phyloP scores from a whole-genome alignment of 2,797 vertebrate species.

The Oryzias dopingdopingensis region DNA sequence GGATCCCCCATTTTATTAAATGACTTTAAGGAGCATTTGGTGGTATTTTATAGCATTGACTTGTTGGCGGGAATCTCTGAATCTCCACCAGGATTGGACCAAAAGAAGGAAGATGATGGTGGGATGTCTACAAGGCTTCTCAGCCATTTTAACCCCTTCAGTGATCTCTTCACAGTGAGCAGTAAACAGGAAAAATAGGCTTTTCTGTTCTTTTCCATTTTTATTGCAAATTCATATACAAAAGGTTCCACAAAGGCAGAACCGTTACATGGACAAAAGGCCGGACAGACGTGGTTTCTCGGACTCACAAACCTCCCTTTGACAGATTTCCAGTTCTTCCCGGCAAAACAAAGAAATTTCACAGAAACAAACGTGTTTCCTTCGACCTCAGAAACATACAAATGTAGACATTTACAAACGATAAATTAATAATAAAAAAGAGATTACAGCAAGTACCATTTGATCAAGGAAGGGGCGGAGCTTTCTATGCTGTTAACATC shows the following conservation, averaged over 20 bases:
- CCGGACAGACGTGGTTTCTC: too few relatives aligned
- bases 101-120: slow-evolving; percentile 54
- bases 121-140: slow-evolving; percentile 46
- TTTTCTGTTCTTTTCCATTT: slow-evolving; percentile 76
- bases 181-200: slow-evolving; percentile 9
- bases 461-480: slow-evolving; percentile 51
- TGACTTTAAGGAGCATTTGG: neutral
- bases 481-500: slow-evolving; percentile 56
- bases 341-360: slow-evolving; percentile 62
- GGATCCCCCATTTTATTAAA: too few relatives aligned
- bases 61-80: slow-evolving; percentile 3
- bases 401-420: slow-evolving; percentile 83
- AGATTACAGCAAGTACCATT: slow-evolving; percentile 88
- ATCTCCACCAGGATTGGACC: slow-evolving; percentile 50
- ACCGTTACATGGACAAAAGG: slow-evolving; percentile 73
- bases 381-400: slow-evolving; percentile 71
- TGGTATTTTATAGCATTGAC: neutral
- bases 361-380: slow-evolving; percentile 55
- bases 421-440: slow-evolving; percentile 88
- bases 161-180: neutral
- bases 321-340: slow-evolving; percentile 54
- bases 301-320: too few relatives aligned
- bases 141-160: slow-evolving; percentile 57
- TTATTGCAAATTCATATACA: slow-evolving; percentile 99
- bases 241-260: slow-evolving; percentile 88